Evolutionary conservation across 2,113 vertebrate genomes (phyloP).

Genomic region (Cololabis saira): DNA sequence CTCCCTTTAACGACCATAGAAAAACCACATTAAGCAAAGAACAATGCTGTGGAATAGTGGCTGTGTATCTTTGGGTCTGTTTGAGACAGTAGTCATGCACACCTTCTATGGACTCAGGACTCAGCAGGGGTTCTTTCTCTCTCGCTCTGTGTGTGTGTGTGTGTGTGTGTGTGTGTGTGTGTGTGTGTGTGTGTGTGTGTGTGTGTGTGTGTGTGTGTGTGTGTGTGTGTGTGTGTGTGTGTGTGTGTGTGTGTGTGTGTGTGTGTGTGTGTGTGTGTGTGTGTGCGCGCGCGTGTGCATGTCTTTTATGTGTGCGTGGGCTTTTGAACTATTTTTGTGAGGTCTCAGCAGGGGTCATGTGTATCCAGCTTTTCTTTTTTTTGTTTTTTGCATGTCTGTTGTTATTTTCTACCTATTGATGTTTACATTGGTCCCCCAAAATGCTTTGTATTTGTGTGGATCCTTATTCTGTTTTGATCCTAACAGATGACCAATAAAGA

Average conservation of each 20-base stretch:
- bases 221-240: slow-evolving; percentile 12
- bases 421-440: slow-evolving; percentile 14
- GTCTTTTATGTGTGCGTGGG: slow-evolving; percentile 4
- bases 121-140: slow-evolving; percentile 46
- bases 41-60: slow-evolving; percentile 35
- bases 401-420: background rate
- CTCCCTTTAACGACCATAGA: slow-evolving; percentile 25
- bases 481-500: slow-evolving; percentile 55
- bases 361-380: slow-evolving; percentile 21
- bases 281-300: slow-evolving; percentile 11
- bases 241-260: slow-evolving; percentile 18
- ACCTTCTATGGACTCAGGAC: slow-evolving; percentile 40
- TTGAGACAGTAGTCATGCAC: slow-evolving; percentile 24
- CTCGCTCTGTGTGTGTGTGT: slow-evolving; percentile 22
- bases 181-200: background rate
- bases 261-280: background rate
- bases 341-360: slow-evolving; percentile 39
- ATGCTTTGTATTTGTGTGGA: slow-evolving; percentile 8
- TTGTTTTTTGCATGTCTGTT: slow-evolving; percentile 14
- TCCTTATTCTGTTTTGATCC: slow-evolving; percentile 20
- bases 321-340: slow-evolving; percentile 20
- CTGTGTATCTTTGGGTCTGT: slow-evolving; percentile 30
- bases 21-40: slow-evolving; percentile 40
- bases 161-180: slow-evolving; percentile 11
- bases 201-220: slow-evolving; percentile 17